Conservation (phyloP, 1,140 invertebrate species). For the Myzus persicae region DNA sequence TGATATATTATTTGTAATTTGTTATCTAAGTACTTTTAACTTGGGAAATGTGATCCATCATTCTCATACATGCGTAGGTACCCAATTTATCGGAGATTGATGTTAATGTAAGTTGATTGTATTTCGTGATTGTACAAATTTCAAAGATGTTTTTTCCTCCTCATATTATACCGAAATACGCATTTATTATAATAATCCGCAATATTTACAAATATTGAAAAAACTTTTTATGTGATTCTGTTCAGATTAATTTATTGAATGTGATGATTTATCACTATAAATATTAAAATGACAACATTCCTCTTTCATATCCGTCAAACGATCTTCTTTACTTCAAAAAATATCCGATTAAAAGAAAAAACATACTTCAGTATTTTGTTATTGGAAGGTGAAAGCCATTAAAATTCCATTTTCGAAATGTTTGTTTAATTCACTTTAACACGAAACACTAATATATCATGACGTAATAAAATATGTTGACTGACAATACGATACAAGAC, state of each 20-base stretch:
- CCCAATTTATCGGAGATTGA: not conserved
- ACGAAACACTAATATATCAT: conserved; percentile 9
- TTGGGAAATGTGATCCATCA: not conserved
- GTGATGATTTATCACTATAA: conserved; percentile 14
- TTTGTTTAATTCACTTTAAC: conserved; percentile 8
- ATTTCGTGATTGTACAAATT: not conserved
- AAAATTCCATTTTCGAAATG: not conserved
- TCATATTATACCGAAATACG: not conserved
- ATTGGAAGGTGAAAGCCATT: not conserved
- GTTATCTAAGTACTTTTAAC: not conserved
- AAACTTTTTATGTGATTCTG: not conserved
- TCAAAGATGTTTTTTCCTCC: not conserved
- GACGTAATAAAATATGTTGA: not conserved
- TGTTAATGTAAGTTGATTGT: not conserved
- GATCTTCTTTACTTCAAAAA: not conserved
- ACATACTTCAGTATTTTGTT: not conserved
- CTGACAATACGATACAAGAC: not conserved
- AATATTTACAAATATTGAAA: not conserved
- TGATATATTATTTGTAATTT: not conserved
- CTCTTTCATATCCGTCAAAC: not conserved
- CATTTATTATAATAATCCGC: too few relatives aligned
- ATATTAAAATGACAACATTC: not conserved
- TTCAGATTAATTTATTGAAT: not conserved
- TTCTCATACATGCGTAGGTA: not conserved
- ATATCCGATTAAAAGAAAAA: not conserved